These are phyloP conservation scores for Deroplatys truncata DNA, from an alignment of 2,888 invertebrate genomes.

Conservation along the genomic window DNA sequence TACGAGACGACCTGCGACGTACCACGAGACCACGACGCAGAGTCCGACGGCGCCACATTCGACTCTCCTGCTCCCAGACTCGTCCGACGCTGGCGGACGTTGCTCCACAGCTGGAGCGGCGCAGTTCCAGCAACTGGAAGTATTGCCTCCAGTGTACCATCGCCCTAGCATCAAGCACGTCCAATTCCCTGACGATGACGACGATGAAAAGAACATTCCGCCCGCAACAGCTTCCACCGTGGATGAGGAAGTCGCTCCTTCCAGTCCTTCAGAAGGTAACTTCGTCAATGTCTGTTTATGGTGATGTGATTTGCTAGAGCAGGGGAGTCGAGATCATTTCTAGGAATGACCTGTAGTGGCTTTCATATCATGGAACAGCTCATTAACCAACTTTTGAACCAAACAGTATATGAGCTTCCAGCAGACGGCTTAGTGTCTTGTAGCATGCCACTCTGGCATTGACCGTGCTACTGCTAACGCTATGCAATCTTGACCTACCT, in stretches of 20 bases:
- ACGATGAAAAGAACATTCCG: neutral
- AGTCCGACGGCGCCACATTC: constrained; percentile 49
- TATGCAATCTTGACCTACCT: no score
- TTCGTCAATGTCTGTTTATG: neutral
- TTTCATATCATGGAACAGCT: no score
- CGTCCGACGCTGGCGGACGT: neutral
- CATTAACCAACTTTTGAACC: no score
- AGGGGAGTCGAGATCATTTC: no score
- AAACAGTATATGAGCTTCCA: no score
- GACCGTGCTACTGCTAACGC: no score
- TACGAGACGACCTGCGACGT: constrained; percentile 43
- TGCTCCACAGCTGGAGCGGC: neutral
- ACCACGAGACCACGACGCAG: constrained; percentile 52
- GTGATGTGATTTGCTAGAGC: neutral
- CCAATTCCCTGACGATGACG: constrained; percentile 61
- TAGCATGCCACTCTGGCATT: no score
- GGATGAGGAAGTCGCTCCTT: neutral
- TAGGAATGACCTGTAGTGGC: no score
- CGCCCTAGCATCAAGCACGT: constrained; percentile 60
- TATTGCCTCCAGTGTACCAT: constrained; percentile 42
- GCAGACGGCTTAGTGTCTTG: no score
- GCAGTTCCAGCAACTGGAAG: neutral
- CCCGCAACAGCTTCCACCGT: neutral
- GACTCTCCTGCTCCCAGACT: constrained; percentile 39
- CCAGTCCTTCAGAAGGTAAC: neutral